Base-by-base conservation (phyloP, 2,113 vertebrate species). In the Nothoprocta perdicaria region DNA sequence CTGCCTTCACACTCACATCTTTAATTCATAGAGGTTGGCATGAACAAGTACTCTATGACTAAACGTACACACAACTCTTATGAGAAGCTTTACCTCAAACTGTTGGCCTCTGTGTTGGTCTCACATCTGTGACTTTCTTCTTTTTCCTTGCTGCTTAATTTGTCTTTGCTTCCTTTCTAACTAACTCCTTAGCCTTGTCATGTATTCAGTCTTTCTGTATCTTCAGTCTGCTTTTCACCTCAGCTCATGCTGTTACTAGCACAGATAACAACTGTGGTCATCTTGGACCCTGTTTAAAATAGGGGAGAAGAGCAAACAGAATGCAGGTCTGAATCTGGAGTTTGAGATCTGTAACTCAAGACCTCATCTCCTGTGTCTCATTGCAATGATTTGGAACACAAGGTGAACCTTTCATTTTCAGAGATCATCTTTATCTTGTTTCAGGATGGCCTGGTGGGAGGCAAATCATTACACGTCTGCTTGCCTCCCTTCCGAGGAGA, bases 391-490 rank as follows among this genome's bases (percentile, higher is more conserved):
- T 65, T 63, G 63, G 88, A 81, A 23, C 24, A 6, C n/a, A 45
- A 61, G 11, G 14, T 74, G 6, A 4, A 2, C 1, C 14, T 86
- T 62, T 65, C 16, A 27, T 80, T 77, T 95, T 75, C 83, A 53
- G 35, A 77, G 66, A 88, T 84, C 29, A 58, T 87, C 61, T 72
- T 81, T 89, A 24, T 35, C 65, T 69, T 43, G 6, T 76, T 94
- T 74, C 93, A 99, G 99, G 94, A 97, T 98, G 97, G 98, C 97
- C 18, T 98, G 98, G 98, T 99, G 99, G 99, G 96, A 98, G 74
- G 98, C 98, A 21, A 97, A 96, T 69, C 88, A 97, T 74, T 99
- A 99, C 87, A 98, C 88, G 21, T 98, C 99, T 22, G 90, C 41
- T 46, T 98, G 98, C 85, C 96, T 99, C 80, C 97, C 96, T 31